These are phyloP conservation scores for Campaea margaritaria DNA, from an alignment of 2,888 invertebrate genomes.

Conservation along the genomic window DNA sequence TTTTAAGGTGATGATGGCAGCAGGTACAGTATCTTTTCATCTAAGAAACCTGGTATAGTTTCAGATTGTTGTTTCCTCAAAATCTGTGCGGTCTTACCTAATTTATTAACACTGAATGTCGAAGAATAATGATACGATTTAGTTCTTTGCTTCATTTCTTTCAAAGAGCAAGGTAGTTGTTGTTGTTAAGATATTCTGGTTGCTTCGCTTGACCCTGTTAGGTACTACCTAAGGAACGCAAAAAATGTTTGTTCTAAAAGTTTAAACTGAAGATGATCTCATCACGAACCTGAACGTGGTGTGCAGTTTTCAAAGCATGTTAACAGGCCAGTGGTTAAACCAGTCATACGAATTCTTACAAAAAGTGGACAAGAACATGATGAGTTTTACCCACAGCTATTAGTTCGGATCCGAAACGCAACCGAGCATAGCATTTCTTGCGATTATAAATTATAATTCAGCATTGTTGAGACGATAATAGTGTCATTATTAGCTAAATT, in stretches of 20 bases:
- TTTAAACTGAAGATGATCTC: slow-evolving; percentile 24
- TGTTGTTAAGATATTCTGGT: no score
- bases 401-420: slow-evolving; percentile 37
- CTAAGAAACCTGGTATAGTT: no score
- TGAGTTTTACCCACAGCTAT: slow-evolving; percentile 31
- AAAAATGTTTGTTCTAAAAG: background rate
- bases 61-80: no score
- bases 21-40: no score
- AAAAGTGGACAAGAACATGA: slow-evolving; percentile 35
- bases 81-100: no score
- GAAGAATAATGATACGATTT: no score
- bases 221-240: no score
- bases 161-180: no score
- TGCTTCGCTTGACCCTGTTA: no score
- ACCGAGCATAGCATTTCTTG: slow-evolving; percentile 33
- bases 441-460: slow-evolving; percentile 37
- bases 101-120: no score
- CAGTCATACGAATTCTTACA: slow-evolving; percentile 26
- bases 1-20: slow-evolving; percentile 2
- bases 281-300: slow-evolving; percentile 19
- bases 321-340: slow-evolving; percentile 26
- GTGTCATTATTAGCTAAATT: slow-evolving; percentile 27
- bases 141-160: no score
- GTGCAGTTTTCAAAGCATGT: slow-evolving; percentile 26
- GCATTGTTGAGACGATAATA: slow-evolving; percentile 29